These are phyloP conservation scores for Spodoptera exigua DNA, from an alignment of 2,888 invertebrate species.

Conservation along the genomic window DNA sequence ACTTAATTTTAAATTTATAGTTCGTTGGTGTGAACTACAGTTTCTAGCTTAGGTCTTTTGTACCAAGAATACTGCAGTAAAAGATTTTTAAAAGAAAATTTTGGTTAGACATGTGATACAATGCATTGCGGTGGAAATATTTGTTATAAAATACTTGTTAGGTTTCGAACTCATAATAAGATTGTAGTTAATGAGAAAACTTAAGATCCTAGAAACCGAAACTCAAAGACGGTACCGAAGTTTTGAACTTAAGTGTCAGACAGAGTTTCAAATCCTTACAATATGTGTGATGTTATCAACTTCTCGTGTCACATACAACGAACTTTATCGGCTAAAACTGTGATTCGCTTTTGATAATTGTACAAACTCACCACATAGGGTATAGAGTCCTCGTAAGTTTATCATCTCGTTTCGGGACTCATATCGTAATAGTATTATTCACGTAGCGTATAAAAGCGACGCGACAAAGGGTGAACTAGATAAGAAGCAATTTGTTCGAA, in stretches of 20 bases:
- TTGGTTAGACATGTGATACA: too few relatives aligned
- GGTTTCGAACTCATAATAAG: slow-evolving; percentile 2
- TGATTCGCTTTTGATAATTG: slow-evolving; percentile 45
- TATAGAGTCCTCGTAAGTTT: slow-evolving; percentile 46
- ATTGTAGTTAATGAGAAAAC: slow-evolving; percentile 22
- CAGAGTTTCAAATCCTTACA: slow-evolving; percentile 35
- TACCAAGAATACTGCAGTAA: slow-evolving; percentile 29
- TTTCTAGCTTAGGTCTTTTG: slow-evolving; percentile 44
- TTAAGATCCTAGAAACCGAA: slow-evolving; percentile 10
- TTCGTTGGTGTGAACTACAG: slow-evolving; percentile 59
- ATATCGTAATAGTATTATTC: slow-evolving; percentile 67
- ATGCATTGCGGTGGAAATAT: too few relatives aligned
- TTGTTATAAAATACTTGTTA: background rate
- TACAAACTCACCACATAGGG: slow-evolving; percentile 32
- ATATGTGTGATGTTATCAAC: slow-evolving; percentile 49
- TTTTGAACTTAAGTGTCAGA: slow-evolving; percentile 15
- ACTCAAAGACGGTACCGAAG: slow-evolving; percentile 23
- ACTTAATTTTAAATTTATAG: slow-evolving; percentile 59
- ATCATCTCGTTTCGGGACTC: slow-evolving; percentile 56
- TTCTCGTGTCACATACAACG: slow-evolving; percentile 14
- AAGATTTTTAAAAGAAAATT: slow-evolving; percentile 17
- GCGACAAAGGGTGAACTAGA: slow-evolving; percentile 68
- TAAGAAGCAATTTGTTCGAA: slow-evolving; percentile 68
- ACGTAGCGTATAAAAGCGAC: slow-evolving; percentile 63
- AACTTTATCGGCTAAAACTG: slow-evolving; percentile 40